These are phyloP conservation scores for Chloropsis hardwickii DNA, from an alignment of 2,113 vertebrate species.

Conservation along the genomic window DNA sequence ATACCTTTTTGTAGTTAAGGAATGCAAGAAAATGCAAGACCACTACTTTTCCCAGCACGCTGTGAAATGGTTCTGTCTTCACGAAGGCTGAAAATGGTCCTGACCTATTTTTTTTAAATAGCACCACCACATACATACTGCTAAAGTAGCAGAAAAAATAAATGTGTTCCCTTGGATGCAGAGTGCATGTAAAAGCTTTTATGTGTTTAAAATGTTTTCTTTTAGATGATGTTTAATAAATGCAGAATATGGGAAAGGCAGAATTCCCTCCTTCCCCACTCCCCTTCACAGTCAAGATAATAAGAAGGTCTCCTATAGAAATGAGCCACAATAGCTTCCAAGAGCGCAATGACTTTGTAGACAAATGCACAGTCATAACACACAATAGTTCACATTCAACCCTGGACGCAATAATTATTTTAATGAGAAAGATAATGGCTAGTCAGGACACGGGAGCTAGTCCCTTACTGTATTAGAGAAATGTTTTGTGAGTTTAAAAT, in stretches of 20 bases:
- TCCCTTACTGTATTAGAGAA: conserved; percentile 37
- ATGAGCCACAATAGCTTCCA: conserved; percentile 48
- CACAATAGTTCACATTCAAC: conserved; percentile 50
- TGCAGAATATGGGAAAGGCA: conserved; percentile 25
- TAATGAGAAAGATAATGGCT: conserved; percentile 60
- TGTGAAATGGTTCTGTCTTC: background rate
- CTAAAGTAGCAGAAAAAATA: conserved; percentile 37
- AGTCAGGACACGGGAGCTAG: background rate
- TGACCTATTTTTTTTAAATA: conserved; percentile 50
- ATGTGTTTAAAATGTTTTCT: conserved; percentile 37
- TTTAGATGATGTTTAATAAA: conserved; percentile 42
- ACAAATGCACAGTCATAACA: conserved; percentile 44
- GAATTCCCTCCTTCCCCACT: conserved; percentile 47
- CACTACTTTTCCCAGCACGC: background rate
- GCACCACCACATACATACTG: background rate
- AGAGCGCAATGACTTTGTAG: conserved; percentile 52
- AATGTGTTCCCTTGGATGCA: conserved; percentile 42
- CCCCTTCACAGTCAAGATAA: conserved; percentile 32
- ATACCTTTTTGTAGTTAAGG: background rate
- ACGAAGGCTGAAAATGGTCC: background rate
- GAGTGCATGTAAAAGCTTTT: conserved; percentile 53
- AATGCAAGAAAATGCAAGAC: background rate
- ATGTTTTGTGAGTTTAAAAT: conserved; percentile 23
- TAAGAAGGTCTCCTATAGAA: conserved; percentile 50
- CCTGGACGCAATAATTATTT: conserved; percentile 39